Evolutionary conservation across 2,888 invertebrate species (phyloP), one percentile per base, ranked within the genome.

Genomic region (Melinaea marsaeus): DNA sequence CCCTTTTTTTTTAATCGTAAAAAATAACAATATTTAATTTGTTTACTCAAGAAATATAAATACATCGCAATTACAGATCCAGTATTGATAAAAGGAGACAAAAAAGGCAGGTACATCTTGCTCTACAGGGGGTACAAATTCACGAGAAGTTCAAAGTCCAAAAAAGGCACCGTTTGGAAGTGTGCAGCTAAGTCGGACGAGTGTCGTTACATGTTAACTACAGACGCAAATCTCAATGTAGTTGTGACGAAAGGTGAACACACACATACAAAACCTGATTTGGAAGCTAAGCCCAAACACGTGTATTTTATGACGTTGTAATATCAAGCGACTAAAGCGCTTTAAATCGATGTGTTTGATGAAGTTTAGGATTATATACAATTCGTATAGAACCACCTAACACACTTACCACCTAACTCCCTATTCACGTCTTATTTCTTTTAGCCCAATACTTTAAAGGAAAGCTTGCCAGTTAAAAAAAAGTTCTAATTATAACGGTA

Each of bases 111-210:
- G 63, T 88, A 84, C 61, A 69, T 79, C 6, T 76, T 90, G 0
- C 66, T 88, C 0, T 86, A 85, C 70, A 78, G 81, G 51, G 76
- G 74, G 2, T 82, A 78, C 65, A 83, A 84, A 0, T 89, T 76
- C 69, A 74, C 77, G 0, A 77, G 81, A 65, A 77, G 83, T 57
- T 72, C 86, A 0, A 88, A 83, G 59, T 88, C 90, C 0, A 90
- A 88, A 66, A 88, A 85, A 54, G 90, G 90, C 0, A 78, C 76
- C 0, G 85, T 86, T 0, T 90, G 90, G 90, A 88, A 85, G 62
- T 90, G 90, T 66, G 76, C 81, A 0, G 73, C 76, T 2, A 88
- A 88, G 70, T 70, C 74, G 0, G 84, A 85, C 0, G 79, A 79
- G 0, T 90, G 90, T 60, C 76, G 80, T 13, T 86, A 81, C 0